Conservation (phyloP, 2,113 vertebrate genomes). For the Barbus barbus region DNA sequence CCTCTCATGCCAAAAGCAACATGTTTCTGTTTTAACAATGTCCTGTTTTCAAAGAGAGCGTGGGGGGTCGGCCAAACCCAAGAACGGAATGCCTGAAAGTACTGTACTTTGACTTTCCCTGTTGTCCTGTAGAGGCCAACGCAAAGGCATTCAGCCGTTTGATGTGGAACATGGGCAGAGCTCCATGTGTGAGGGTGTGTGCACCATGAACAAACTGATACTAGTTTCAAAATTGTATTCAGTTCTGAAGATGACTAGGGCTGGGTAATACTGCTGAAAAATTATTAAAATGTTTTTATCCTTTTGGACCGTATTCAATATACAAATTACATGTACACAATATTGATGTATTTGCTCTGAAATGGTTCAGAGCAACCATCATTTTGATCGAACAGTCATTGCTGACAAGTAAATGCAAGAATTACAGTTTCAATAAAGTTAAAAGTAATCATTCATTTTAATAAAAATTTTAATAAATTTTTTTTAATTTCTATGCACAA, state of each 20-base stretch:
- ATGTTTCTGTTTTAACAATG: constrained; percentile 60
- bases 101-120: constrained; percentile 38
- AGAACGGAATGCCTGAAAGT: constrained; percentile 44
- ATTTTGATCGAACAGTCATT: too few relatives aligned
- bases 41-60: constrained; percentile 56
- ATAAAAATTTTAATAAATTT: too few relatives aligned
- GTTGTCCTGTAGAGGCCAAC: constrained; percentile 14
- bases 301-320: not conserved
- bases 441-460: too few relatives aligned
- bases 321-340: not conserved
- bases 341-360: not conserved
- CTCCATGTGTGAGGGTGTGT: not conserved
- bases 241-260: constrained; percentile 18
- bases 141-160: constrained; percentile 4
- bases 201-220: constrained; percentile 18
- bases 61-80: constrained; percentile 38
- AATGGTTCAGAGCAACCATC: too few relatives aligned
- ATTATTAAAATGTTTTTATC: not conserved
- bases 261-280: not conserved
- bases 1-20: constrained; percentile 58
- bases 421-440: too few relatives aligned
- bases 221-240: not conserved
- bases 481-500: too few relatives aligned
- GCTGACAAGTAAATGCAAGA: too few relatives aligned
- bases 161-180: constrained; percentile 25